Conservation (phyloP, 2,113 vertebrate genomes). For the Callipepla squamata region DNA sequence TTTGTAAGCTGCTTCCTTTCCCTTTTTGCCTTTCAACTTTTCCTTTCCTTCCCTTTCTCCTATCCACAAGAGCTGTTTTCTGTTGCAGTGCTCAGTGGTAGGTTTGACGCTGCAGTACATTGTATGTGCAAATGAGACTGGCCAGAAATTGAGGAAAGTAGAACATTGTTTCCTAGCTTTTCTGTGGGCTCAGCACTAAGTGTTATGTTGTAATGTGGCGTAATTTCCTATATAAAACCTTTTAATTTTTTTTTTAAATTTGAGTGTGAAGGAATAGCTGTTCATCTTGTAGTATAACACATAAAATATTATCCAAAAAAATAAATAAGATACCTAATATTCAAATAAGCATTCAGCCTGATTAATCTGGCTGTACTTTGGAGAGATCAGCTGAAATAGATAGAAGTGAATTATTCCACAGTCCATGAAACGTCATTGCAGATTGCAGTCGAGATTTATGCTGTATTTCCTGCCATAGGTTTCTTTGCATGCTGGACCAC, state of each 20-base stretch:
- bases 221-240: neutral
- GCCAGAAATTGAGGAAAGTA: neutral
- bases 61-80: neutral
- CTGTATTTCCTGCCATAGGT: neutral
- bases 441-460: neutral
- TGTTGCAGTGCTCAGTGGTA: neutral
- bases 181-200: neutral
- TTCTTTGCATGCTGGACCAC: neutral
- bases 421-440: neutral
- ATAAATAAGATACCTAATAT: neutral
- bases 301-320: constrained; percentile 32
- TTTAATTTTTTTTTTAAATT: constrained; percentile 10
- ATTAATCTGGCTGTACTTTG: neutral
- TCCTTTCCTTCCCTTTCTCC: too few species aligned
- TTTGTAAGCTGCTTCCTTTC: neutral
- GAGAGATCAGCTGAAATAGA: neutral
- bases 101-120: neutral
- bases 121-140: neutral
- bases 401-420: neutral
- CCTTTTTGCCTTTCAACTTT: too few species aligned
- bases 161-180: neutral
- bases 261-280: neutral
- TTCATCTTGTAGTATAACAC: neutral
- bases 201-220: neutral
- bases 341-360: neutral